phyloP scores from a whole-genome alignment of 2,888 invertebrate species.

The Pomacea canaliculata region DNA sequence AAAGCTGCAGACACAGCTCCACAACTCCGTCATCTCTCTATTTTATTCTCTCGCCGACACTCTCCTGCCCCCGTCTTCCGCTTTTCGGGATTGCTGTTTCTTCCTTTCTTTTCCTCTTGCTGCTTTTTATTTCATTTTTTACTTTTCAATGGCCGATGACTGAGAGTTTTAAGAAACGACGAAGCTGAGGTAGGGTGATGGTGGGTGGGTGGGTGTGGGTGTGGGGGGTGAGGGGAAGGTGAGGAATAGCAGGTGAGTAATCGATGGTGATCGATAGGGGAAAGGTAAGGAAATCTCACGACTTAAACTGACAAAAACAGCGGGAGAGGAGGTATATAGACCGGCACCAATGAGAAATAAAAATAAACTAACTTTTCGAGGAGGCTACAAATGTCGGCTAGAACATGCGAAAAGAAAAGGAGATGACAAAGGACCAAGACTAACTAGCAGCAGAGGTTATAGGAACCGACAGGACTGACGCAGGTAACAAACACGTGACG shows the following conservation, averaged over 20 bases:
- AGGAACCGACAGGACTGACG: too few relatives aligned
- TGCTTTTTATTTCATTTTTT: too few relatives aligned
- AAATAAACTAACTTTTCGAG: too few relatives aligned
- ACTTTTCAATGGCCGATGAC: neutral
- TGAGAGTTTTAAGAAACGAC: neutral
- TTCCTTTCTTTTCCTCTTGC: neutral
- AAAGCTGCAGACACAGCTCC: slow-evolving; percentile 13
- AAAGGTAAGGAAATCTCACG: neutral
- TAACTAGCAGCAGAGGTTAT: too few relatives aligned
- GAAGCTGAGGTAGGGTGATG: neutral
- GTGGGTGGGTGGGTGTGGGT: neutral
- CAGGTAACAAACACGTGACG: too few relatives aligned
- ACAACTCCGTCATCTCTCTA: neutral
- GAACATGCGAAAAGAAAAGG: too few relatives aligned
- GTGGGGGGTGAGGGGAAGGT: too few relatives aligned
- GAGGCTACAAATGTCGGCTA: too few relatives aligned
- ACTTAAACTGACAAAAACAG: neutral
- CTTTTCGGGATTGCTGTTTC: neutral
- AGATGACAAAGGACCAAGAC: too few relatives aligned
- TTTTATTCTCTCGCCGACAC: neutral
- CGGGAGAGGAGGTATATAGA: neutral
- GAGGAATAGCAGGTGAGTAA: neutral
- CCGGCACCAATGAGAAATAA: neutral
- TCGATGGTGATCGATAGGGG: neutral
- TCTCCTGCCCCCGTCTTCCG: neutral